A percentile compares a stretch with the other conserved stretches of the same genome.
Conservation (phyloP, 2,797 vertebrate species). For the Semaprochilodus insignis region DNA sequence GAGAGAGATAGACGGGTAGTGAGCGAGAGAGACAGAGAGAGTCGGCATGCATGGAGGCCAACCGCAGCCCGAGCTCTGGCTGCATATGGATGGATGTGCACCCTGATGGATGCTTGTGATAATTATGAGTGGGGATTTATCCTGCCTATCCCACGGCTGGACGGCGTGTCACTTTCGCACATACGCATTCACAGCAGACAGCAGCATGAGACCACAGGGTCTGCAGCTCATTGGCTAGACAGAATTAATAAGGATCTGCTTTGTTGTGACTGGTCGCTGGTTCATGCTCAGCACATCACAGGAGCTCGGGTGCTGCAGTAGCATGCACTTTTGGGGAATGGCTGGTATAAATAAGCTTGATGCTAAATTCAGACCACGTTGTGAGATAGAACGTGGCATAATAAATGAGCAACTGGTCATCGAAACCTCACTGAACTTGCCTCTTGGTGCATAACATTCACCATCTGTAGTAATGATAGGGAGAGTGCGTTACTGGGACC, state of each 20-base stretch:
- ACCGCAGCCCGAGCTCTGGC: conserved; percentile 30
- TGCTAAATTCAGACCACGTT: conserved; percentile 40
- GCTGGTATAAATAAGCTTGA: conserved; percentile 12
- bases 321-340: conserved; percentile 19
- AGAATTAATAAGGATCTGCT: conserved; percentile 43
- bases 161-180: conserved; percentile 50
- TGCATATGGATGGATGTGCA: conserved; percentile 52
- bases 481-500: conserved; percentile 61
- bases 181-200: conserved; percentile 38
- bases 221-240: conserved; percentile 43
- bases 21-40: conserved; percentile 7
- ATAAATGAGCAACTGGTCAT: conserved; percentile 4
- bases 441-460: conserved; percentile 65
- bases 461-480: conserved; percentile 67
- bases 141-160: conserved; percentile 48
- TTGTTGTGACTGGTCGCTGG: conserved; percentile 28
- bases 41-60: conserved; percentile 18
- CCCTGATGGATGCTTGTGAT: conserved; percentile 60
- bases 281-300: conserved; percentile 21
- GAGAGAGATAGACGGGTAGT: conserved; percentile 2
- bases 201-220: conserved; percentile 41
- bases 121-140: conserved; percentile 51
- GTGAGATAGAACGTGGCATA: conserved; percentile 8
- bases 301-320: not conserved
- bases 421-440: conserved; percentile 58